These are phyloP conservation scores for Mormyrops attenuatus DNA, from an alignment of 2,797 vertebrate species.

Conservation along the genomic window DNA sequence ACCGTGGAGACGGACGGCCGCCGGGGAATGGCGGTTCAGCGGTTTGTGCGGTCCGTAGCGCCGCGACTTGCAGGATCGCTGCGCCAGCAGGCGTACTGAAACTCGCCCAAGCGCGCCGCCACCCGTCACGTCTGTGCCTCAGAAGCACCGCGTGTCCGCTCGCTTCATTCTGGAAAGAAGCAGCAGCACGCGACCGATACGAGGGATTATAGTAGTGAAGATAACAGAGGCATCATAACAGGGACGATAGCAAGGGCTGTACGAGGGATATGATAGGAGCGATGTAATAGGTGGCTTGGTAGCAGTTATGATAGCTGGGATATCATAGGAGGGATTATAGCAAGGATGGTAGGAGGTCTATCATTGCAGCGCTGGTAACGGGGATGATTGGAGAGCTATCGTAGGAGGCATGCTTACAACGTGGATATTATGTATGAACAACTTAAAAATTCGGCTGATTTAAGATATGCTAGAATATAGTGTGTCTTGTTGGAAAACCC, in stretches of 20 bases:
- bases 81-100: constrained; percentile 1
- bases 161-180: background rate
- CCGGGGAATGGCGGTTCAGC: background rate
- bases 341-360: background rate
- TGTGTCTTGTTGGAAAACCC: background rate
- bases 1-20: background rate
- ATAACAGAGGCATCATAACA: background rate
- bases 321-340: background rate
- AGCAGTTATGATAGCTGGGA: background rate
- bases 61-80: background rate
- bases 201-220: background rate
- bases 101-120: background rate
- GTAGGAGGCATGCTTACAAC: background rate
- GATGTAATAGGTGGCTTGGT: background rate
- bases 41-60: background rate
- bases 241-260: background rate
- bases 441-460: background rate
- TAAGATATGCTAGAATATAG: background rate
- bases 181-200: background rate
- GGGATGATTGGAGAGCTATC: background rate
- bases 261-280: background rate
- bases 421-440: background rate
- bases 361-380: background rate
- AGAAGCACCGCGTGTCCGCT: background rate
- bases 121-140: background rate